These are phyloP conservation scores for Aphidius gifuensis DNA, from an alignment of 1,140 invertebrate genomes.

Conservation along the genomic window DNA sequence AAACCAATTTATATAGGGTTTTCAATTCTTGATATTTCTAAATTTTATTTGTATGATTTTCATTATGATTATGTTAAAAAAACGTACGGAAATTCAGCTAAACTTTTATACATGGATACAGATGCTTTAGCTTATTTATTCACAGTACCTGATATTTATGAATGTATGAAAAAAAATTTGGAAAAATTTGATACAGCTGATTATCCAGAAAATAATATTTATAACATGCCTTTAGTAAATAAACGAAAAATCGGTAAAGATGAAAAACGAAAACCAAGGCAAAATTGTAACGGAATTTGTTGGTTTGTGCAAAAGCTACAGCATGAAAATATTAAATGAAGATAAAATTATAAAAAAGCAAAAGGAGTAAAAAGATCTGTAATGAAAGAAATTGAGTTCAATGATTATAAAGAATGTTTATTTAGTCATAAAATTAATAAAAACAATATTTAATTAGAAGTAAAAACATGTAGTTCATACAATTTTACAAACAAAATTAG, in stretches of 20 bases:
- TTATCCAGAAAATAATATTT: conserved; percentile 12
- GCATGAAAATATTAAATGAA: neutral
- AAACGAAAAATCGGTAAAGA: conserved; percentile 4
- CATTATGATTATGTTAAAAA: conserved; percentile 22
- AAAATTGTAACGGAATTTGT: neutral
- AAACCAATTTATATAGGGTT: conserved; percentile 28
- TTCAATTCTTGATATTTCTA: conserved; percentile 25
- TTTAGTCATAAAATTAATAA: neutral
- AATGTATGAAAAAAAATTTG: neutral
- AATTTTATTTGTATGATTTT: conserved; percentile 27
- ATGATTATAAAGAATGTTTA: neutral
- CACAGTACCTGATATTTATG: conserved; percentile 17
- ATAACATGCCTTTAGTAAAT: conserved; percentile 7
- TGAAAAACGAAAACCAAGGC: conserved; percentile 6
- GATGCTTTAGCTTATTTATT: conserved; percentile 28
- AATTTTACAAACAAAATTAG: too few relatives aligned
- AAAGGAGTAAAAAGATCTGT: neutral
- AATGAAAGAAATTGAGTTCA: neutral
- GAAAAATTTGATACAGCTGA: conserved; percentile 15
- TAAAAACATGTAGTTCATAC: neutral
- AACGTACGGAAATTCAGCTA: conserved; percentile 24
- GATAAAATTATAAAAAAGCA: neutral
- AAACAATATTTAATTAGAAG: neutral
- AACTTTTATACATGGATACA: conserved; percentile 38
- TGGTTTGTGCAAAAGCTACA: neutral